Evolutionary conservation across 2,888 invertebrate genomes (phyloP), one percentile per base, ranked within the genome.

Genomic region (Flexamia atlantica): DNA sequence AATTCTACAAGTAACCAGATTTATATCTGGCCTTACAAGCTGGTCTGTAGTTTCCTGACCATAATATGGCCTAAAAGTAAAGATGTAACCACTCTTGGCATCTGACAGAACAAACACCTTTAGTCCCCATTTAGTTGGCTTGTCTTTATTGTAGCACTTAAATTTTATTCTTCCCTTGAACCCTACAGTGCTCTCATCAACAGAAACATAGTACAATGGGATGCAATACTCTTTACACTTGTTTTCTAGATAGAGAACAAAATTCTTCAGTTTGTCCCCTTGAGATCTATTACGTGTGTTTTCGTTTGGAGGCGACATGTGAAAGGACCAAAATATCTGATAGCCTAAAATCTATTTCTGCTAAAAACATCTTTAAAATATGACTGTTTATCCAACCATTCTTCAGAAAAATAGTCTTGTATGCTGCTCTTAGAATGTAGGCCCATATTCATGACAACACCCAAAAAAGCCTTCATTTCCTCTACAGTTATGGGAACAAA

Each of bases 161-260:
- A 57, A 57, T 57, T 57, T n/a, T n/a, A n/a, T n/a, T n/a, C 57
- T 57, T 7, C 57, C 7, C 57, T 57, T 57, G 57, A 57, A 57
- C n/a, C 57, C n/a, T 57, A 20, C 57, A 57, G 23, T 10, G 17
- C 23, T 57, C 17, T 57, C 57, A 57, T 57, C 57, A 57, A 57
- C 57, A 20, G 57, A 57, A 5, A 57, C 17, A 10, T 57, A 23
- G 57, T 57, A 57, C 9, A 17, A 57, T 20, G 57, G 23, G 5
- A 20, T 20, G 57, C 7, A 57, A 57, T 57, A 57, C 17, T 57
- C n/a, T 17, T 57, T 7, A 40, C 57, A 57, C 17, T 57, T 57
- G 17, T 57, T 57, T 20, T 57, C 57, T 7, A 57, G 23, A 17
- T 57, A 57, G 57, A 9, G 40, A 9, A 57, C 23, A 57, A 57